Evolutionary conservation across 2,888 invertebrate species (phyloP).

Genomic region (Aquatica leii): DNA sequence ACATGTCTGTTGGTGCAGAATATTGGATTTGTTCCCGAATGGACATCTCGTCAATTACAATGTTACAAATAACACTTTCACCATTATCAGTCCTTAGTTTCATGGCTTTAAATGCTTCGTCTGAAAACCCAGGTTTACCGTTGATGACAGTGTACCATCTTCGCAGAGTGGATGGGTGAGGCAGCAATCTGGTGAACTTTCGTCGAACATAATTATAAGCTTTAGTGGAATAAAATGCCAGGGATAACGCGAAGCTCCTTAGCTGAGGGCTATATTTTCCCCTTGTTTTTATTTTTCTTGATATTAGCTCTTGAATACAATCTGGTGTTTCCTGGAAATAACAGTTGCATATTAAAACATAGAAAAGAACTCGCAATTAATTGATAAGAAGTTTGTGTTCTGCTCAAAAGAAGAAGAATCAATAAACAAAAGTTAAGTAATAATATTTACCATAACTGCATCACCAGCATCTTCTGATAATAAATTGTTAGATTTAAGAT

Average conservation of each 20-base stretch:
- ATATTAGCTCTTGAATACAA: not conserved
- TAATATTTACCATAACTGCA: too few species aligned
- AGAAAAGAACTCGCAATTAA: too few species aligned
- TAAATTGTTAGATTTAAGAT: too few species aligned
- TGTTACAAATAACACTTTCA: not conserved
- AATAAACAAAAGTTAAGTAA: too few species aligned
- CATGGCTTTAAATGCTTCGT: not conserved
- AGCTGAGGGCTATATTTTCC: not conserved
- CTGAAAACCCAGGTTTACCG: not conserved
- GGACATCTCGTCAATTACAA: constrained; percentile 44
- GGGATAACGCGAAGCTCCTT: not conserved
- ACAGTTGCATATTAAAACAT: too few species aligned
- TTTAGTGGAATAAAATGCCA: not conserved
- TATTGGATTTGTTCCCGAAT: constrained; percentile 45
- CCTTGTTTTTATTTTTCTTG: too few species aligned
- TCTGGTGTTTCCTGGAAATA: too few species aligned
- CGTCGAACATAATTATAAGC: not conserved
- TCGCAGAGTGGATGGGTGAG: not conserved
- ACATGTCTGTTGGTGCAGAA: constrained; percentile 44
- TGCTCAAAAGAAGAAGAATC: too few species aligned
- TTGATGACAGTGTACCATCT: not conserved
- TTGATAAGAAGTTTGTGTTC: too few species aligned
- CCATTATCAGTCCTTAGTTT: not conserved
- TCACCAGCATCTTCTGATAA: too few species aligned
- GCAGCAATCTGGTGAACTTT: not conserved